phyloP scores from a whole-genome alignment of 2,113 vertebrate genomes.

The Pelusios castaneus region DNA sequence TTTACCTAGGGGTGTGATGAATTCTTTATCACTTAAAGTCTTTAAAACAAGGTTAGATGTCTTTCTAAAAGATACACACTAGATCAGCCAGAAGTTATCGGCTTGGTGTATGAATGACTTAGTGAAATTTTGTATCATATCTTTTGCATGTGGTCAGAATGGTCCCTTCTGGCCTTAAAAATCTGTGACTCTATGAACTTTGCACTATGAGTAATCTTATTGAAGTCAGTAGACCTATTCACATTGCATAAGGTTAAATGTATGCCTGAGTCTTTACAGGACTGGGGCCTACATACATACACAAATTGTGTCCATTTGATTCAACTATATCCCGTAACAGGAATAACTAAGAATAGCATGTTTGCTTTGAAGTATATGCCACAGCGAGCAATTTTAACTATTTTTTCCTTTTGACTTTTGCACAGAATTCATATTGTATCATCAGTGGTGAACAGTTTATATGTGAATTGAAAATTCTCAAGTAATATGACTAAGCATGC shows the following conservation, averaged over 20 bases:
- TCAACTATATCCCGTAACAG: background rate
- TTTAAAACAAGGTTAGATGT: background rate
- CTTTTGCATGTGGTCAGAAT: background rate
- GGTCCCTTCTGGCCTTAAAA: background rate
- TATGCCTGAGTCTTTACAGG: background rate
- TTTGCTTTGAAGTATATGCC: background rate
- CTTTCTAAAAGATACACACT: background rate
- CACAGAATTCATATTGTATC: background rate
- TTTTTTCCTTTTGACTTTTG: background rate
- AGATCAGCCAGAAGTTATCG: background rate
- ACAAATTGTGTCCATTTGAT: slow-evolving; percentile 13
- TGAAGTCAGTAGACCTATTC: background rate
- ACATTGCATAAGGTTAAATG: rapidly evolving
- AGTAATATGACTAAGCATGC: background rate
- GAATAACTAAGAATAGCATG: background rate
- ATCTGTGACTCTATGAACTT: background rate
- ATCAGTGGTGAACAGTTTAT: background rate
- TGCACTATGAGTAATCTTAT: background rate
- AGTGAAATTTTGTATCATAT: background rate
- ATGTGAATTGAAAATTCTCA: background rate
- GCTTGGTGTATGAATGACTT: background rate
- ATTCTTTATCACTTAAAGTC: background rate
- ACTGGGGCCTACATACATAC: background rate
- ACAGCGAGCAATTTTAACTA: background rate
- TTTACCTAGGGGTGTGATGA: background rate